Evolutionary conservation across 2,797 vertebrate genomes (phyloP), one percentile per base, ranked within the genome.

Genomic region (Pogonophryne albipinna): DNA sequence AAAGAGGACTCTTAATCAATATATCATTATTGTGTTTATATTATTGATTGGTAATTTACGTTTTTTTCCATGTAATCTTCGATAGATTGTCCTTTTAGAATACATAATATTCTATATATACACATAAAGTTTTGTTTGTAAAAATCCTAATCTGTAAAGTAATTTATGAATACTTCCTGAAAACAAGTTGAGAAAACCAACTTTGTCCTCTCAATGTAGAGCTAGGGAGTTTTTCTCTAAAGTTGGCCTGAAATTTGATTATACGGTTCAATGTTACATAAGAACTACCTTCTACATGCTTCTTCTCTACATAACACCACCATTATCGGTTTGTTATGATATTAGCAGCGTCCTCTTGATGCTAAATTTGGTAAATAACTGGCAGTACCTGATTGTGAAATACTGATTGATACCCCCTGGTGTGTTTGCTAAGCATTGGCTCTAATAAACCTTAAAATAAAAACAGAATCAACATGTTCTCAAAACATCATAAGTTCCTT

Each of bases 401-500:
- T 6, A 53, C 5, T 60, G 67, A 66, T 27, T 3, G 38, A 12
- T 31, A 47, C 53, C 16, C 27, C 11, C 14, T 14, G 46, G 3
- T 5, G 31, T 64, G 59, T 76, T 81, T 70, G 50, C 66, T 57
- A 16, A 62, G 50, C 49, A 14, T 27, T 7, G 12, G 17, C 10
- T 53, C 14, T 15, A 64, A 55, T 17, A 46, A 4, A 46, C 15
- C 38, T 51, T 3, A 4, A 53, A 31, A 50, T 31, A 57, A 51
- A 11, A 4, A 71, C 58, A 20, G 20, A 5, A 49, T 52, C 56
- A n/a, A 65, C 49, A 69, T 16, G 10, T 69, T 44, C 13, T 65
- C 15, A 47, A 64, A 61, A 27, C 27, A 27, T 27, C 64, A 44
- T 38, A 65, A 58, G 56, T 56, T 31, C 62, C 46, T 19, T 17